Evolutionary conservation across 2,888 invertebrate species (phyloP).

Genomic region (Drosophila parthenogenetica): DNA sequence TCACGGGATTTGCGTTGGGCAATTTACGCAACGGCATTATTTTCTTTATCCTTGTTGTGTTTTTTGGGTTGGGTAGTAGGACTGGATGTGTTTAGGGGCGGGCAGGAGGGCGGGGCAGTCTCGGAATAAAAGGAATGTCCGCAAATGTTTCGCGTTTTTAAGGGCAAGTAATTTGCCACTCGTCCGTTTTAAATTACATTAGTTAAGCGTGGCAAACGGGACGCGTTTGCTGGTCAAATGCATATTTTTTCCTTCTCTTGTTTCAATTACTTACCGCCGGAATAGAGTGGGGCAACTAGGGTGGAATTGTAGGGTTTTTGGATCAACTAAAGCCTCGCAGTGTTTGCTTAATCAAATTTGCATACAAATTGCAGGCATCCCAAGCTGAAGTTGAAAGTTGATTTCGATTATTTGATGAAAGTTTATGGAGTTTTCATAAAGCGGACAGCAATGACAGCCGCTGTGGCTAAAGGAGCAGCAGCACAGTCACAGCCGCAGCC

Average conservation of each 20-base stretch:
- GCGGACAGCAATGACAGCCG: constrained; percentile 16
- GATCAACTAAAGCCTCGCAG: constrained; percentile 53
- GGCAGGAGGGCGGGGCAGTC: too few relatives aligned
- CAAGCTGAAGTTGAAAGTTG: constrained; percentile 65
- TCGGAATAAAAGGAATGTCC: constrained; percentile 13
- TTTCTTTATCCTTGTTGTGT: constrained; percentile 10
- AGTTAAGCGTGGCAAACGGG: constrained; percentile 56
- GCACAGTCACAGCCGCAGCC: constrained; percentile 6
- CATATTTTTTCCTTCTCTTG: constrained; percentile 58
- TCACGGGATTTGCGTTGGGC: constrained; percentile 70
- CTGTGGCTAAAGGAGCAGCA: constrained; percentile 7
- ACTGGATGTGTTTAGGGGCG: too few relatives aligned
- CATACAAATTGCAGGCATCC: constrained; percentile 73
- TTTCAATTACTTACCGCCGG: constrained; percentile 69
- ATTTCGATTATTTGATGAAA: constrained; percentile 78
- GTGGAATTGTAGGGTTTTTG: neutral
- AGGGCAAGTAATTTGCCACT: constrained; percentile 78
- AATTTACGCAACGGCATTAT: constrained; percentile 65
- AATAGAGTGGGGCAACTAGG: too few relatives aligned
- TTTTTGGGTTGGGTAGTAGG: neutral
- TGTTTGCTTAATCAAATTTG: constrained; percentile 75
- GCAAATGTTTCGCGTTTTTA: constrained; percentile 52
- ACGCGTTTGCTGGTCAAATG: constrained; percentile 66
- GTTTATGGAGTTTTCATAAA: constrained; percentile 63
- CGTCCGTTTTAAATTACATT: constrained; percentile 79